Evolutionary conservation across 2,797 vertebrate genomes (phyloP), one percentile per base, ranked within the genome.

Genomic region (Myripristis jacobus): DNA sequence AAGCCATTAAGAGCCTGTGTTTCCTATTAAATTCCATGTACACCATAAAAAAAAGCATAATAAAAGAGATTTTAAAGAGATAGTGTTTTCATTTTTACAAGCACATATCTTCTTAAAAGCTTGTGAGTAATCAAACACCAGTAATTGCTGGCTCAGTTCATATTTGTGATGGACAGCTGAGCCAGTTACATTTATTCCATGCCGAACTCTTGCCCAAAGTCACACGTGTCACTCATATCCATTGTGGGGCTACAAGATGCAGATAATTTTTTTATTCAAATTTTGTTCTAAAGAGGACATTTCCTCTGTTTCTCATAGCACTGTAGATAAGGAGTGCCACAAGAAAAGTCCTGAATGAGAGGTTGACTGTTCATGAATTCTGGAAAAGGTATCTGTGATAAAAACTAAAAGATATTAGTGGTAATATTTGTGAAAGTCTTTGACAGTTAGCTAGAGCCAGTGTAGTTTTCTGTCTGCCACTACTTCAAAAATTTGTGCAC

Each of bases 1-100:
- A 24, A 3, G 22, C 24, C 3, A 1, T n/a, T 19, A 6, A 0
- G n/a, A 75, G 47, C 62, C 72, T 75, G 75, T 22, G 21, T 55
- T 56, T 48, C 47, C 36, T 41, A 59, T 79, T 62, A 68, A 25
- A 51, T 19, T 15, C 10, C 4, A 29, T 24, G 43, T 54, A 58
- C 4, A 24, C 24, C 4, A 55, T 60, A 70, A 58, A 46, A 61
- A 61, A 57, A 56, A n/a, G n/a, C n/a, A n/a, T n/a, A 8, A 36
- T 15, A 3, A 55, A 50, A 16, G 9, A 15, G 44, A 12, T 31
- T 60, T 34, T 4, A 44, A 56, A 29, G 56, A 66, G 60, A 54
- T 5, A 21, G 34, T 36, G 12, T 8, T 11, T 36, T 36, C 34
- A 36, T 2, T 36, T 36, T 36, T 31, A 4, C 4, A 1, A 31